Evolutionary conservation across 1,140 invertebrate genomes (phyloP).

Genomic region (Orussus abietinus): DNA sequence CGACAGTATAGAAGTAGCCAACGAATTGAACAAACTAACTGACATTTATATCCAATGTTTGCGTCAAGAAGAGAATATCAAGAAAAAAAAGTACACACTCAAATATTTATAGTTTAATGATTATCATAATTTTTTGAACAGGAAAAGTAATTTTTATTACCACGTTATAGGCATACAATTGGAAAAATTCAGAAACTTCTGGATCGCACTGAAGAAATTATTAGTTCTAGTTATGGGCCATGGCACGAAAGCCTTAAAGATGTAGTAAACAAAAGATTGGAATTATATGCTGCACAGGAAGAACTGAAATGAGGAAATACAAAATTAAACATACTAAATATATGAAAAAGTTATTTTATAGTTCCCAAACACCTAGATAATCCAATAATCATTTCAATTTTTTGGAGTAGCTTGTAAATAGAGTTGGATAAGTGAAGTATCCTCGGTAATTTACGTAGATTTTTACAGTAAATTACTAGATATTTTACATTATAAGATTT

Average conservation of each 20-base stretch:
- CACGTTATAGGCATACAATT: slow-evolving; percentile 28
- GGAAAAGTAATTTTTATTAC: slow-evolving; percentile 7
- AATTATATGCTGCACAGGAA: too few species aligned
- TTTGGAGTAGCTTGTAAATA: too few species aligned
- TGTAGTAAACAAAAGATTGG: slow-evolving; percentile 29
- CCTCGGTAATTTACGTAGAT: too few species aligned
- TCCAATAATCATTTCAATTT: too few species aligned
- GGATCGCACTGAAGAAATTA: slow-evolving; percentile 31
- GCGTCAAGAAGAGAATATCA: slow-evolving; percentile 23
- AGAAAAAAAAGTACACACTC: slow-evolving; percentile 27
- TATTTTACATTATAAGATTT: too few species aligned
- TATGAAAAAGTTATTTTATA: too few species aligned
- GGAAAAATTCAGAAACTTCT: slow-evolving; percentile 32
- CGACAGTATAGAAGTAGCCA: slow-evolving; percentile 56
- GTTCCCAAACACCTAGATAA: too few species aligned
- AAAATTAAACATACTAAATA: too few species aligned
- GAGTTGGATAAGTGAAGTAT: too few species aligned
- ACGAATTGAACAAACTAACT: slow-evolving; percentile 55
- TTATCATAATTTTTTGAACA: slow-evolving; percentile 7
- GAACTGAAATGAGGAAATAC: too few species aligned
- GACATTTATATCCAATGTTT: slow-evolving; percentile 42
- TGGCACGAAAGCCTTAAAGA: slow-evolving; percentile 37
- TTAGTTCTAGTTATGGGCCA: slow-evolving; percentile 36
- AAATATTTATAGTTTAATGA: slow-evolving; percentile 5
- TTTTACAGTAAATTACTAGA: too few species aligned